Conservation (phyloP, 2,113 vertebrate genomes). For the Rhynchomys soricoides region DNA sequence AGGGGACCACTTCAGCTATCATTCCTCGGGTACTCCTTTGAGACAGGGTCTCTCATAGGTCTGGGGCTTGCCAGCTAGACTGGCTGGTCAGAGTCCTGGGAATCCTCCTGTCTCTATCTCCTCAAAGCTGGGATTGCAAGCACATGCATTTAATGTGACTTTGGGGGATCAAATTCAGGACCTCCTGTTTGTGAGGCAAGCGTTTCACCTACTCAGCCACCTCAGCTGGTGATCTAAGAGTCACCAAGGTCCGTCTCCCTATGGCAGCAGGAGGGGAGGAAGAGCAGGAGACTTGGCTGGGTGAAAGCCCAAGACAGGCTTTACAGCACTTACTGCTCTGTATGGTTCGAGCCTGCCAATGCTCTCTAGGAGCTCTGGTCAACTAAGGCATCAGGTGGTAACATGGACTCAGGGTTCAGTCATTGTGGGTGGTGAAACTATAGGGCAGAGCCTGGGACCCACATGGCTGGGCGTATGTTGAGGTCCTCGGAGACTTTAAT, state of each 20-base stretch:
- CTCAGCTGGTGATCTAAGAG: too few species aligned
- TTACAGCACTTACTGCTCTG: neutral
- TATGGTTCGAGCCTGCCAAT: neutral
- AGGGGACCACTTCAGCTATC: neutral
- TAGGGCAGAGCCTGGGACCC: neutral
- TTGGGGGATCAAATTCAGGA: neutral
- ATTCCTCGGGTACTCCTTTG: neutral
- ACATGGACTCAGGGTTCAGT: neutral
- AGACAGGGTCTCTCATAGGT: neutral
- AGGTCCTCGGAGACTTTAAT: neutral
- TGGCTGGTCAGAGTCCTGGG: neutral
- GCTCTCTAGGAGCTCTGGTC: neutral
- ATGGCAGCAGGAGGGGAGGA: neutral
- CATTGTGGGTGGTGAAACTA: neutral
- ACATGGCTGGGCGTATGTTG: neutral
- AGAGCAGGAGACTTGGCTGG: neutral
- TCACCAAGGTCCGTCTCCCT: neutral
- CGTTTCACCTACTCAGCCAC: neutral
- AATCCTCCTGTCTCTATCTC: neutral
- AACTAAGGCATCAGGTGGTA: neutral
- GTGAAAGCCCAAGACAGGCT: neutral
- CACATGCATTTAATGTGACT: neutral
- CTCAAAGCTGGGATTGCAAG: neutral
- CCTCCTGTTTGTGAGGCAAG: neutral
- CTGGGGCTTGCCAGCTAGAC: neutral